Evolutionary conservation across 2,113 vertebrate species (phyloP).

Genomic region (Thymallus thymallus): DNA sequence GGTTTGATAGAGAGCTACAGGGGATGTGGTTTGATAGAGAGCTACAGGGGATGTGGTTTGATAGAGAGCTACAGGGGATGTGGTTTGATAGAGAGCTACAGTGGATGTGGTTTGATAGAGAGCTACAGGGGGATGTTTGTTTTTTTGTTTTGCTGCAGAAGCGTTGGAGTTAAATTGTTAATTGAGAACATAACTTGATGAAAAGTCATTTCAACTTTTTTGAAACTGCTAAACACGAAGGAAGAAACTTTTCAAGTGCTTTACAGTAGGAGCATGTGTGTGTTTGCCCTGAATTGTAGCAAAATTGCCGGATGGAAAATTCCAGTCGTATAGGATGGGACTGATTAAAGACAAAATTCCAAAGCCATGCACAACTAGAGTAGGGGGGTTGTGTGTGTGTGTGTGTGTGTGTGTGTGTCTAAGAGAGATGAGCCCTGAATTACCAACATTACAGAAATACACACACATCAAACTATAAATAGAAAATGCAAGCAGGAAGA

Average conservation of each 20-base stretch:
- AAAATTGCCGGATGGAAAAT: conserved; percentile 64
- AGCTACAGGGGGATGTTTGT: not conserved
- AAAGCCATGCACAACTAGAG: conserved; percentile 42
- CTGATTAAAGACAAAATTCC: conserved; percentile 54
- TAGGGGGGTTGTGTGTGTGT: not conserved
- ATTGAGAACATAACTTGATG: not conserved
- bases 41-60: too few species aligned
- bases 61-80: too few species aligned
- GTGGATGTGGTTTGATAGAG: too few species aligned
- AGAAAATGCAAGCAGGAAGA: too few species aligned
- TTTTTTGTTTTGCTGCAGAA: not conserved
- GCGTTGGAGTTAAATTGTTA: not conserved
- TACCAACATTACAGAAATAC: conserved; percentile 23
- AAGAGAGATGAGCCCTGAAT: conserved; percentile 22
- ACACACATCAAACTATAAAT: not conserved
- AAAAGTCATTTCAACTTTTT: not conserved
- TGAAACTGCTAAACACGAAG: not conserved
- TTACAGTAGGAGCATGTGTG: conserved; percentile 18
- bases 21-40: not conserved
- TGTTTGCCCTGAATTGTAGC: conserved; percentile 54
- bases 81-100: not conserved
- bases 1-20: not conserved
- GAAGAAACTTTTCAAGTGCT: not conserved
- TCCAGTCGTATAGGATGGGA: conserved; percentile 59
- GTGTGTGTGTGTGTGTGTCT: too few species aligned